Conservation (phyloP, 1,140 invertebrate genomes). For the Hyles euphorbiae region DNA sequence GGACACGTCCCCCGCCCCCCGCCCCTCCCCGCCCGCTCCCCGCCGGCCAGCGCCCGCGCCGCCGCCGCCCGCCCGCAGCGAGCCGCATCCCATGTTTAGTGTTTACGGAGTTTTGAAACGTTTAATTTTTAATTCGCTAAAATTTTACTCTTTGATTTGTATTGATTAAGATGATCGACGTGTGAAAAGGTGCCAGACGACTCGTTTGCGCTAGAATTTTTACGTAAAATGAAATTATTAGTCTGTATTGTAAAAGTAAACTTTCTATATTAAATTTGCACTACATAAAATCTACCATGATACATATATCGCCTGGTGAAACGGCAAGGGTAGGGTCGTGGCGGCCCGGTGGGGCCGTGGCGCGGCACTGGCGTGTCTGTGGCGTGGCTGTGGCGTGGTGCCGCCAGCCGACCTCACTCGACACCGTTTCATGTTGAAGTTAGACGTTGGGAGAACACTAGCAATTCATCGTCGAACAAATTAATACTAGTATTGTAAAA, state of each 20-base stretch:
- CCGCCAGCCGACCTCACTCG: slow-evolving; percentile 20
- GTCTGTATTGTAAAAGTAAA: slow-evolving; percentile 72
- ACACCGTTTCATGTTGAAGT: slow-evolving; percentile 53
- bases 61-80: slow-evolving; percentile 35
- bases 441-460: slow-evolving; percentile 66
- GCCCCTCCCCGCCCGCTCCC: slow-evolving; percentile 28
- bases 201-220: slow-evolving; percentile 72
- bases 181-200: slow-evolving; percentile 70
- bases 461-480: slow-evolving; percentile 70
- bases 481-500: slow-evolving; percentile 72
- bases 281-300: slow-evolving; percentile 61
- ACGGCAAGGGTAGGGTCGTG: slow-evolving; percentile 27
- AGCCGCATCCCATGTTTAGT: slow-evolving; percentile 68
- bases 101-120: slow-evolving; percentile 74
- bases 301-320: slow-evolving; percentile 48
- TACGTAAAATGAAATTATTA: slow-evolving; percentile 74
- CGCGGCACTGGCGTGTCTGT: not conserved
- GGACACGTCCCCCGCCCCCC: slow-evolving; percentile 41
- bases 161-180: slow-evolving; percentile 69
- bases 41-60: not conserved
- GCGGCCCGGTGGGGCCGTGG: not conserved
- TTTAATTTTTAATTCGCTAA: slow-evolving; percentile 75
- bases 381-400: slow-evolving; percentile 14
- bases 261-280: slow-evolving; percentile 74
- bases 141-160: slow-evolving; percentile 75